A percentile compares a stretch with the other conserved stretches of the same genome.
Evolutionary conservation across 2,888 invertebrate genomes (phyloP).

Genomic region (Taphrorychus bicolor): DNA sequence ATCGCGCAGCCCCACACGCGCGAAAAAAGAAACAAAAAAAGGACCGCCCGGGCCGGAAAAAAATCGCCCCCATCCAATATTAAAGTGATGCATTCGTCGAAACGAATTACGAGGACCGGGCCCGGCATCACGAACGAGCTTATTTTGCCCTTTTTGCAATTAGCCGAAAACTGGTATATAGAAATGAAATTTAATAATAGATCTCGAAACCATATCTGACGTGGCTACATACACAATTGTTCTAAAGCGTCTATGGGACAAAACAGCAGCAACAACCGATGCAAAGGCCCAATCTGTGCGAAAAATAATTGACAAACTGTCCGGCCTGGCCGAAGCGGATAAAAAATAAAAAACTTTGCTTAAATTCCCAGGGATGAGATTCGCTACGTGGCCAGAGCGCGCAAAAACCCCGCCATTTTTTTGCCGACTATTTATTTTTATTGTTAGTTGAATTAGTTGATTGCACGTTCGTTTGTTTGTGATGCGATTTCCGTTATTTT

Average conservation of each 20-base stretch:
- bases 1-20: conserved; percentile 38
- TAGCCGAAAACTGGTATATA: conserved; percentile 49
- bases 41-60: conserved; percentile 26
- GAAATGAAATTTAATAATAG: conserved; percentile 53
- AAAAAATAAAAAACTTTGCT: conserved; percentile 19
- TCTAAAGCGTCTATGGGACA: too few relatives aligned
- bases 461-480: conserved; percentile 30
- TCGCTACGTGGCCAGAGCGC: neutral
- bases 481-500: conserved; percentile 27
- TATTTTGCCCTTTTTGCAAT: conserved; percentile 50
- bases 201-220: too few relatives aligned
- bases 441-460: conserved; percentile 37
- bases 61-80: conserved; percentile 44
- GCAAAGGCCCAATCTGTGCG: conserved; percentile 13
- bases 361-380: conserved; percentile 24
- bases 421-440: conserved; percentile 26
- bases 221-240: neutral
- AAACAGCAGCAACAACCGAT: conserved; percentile 29
- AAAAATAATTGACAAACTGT: conserved; percentile 41
- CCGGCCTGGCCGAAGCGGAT: neutral
- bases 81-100: conserved; percentile 48
- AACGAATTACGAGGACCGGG: conserved; percentile 43
- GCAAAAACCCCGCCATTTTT: conserved; percentile 25
- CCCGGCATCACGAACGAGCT: conserved; percentile 36
- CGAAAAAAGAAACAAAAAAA: conserved; percentile 40